phyloP scores from a whole-genome alignment of 2,113 vertebrate species.

The Suricata suricatta region DNA sequence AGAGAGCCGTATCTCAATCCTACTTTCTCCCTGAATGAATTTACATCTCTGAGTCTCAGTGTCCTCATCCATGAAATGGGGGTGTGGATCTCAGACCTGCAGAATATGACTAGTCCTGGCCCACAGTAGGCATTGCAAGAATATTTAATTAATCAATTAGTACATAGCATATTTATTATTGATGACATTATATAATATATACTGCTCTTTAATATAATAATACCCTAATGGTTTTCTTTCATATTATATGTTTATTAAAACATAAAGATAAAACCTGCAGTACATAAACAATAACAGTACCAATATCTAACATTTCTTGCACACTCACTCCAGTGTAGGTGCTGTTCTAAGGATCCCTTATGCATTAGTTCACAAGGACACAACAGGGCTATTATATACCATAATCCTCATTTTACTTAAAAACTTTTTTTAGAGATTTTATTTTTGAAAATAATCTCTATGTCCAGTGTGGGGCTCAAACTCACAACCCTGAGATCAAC shows the following conservation, averaged over 20 bases:
- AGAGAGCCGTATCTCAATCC: not conserved
- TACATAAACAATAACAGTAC: not conserved
- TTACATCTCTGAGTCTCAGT: not conserved
- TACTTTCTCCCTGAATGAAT: not conserved
- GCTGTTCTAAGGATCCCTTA: not conserved
- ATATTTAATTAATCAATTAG: not conserved
- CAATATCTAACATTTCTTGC: not conserved
- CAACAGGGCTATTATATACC: not conserved
- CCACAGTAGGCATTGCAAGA: not conserved
- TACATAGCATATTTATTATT: not conserved
- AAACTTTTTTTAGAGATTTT: too few relatives aligned
- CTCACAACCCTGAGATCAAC: not conserved
- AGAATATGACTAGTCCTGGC: not conserved
- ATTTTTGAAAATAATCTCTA: not conserved
- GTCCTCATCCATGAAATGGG: not conserved
- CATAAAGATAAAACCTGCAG: not conserved
- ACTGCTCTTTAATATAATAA: not conserved
- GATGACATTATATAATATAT: not conserved
- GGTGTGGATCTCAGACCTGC: not conserved
- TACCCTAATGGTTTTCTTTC: not conserved
- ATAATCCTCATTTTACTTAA: not conserved
- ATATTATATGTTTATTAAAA: not conserved
- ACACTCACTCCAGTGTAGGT: not conserved
- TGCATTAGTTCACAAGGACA: not conserved
- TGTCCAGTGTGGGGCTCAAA: not conserved